Evolutionary conservation across 2,888 invertebrate genomes (phyloP), one percentile per base, ranked within the genome.

Genomic region (Seira sanloemensis): DNA sequence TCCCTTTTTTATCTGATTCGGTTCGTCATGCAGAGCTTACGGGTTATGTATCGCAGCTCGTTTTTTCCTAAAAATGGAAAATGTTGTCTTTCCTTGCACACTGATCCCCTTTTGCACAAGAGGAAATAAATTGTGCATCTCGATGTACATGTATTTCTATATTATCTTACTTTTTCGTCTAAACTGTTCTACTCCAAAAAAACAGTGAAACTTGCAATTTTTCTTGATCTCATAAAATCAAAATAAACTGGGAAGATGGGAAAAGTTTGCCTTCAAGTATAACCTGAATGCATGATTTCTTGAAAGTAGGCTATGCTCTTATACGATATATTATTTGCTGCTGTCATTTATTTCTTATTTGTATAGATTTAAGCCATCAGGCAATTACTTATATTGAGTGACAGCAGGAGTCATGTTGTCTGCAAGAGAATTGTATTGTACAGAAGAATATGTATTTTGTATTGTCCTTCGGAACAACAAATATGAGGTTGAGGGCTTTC

Each of bases 391-490:
- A 37, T 37, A 37, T 50, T 50, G 50, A 50, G 16, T 50, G 50
- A 50, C 50, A 50, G 16, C 50, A 50, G 5, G n/a, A 50, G 50
- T 50, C 50, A 50, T 50, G 50, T 50, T 50, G 50, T 50, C 16
- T 50, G n/a, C 50, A 50, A 50, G n/a, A 12, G n/a, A 50, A 50
- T 50, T 50, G n/a, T 50, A 18, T 50, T 50, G 50, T 50, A 2
- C n/a, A 50, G 16, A 50, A 50, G n/a, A 12, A 50, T n/a, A 50
- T 50, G 12, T 18, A 50, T 50, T 50, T 12, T 50, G 50, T 50
- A 50, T n/a, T 50, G 50, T 50, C 50, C 50, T 50, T 50, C 50
- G n/a, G 50, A 50, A 50, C n/a, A 50, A 50, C 50, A 50, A 50
- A 50, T 2, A 50, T 2, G 16, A 50, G 50, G n/a, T 50, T 50